Conservation (phyloP, 2,113 vertebrate species). For the Chionodraco myersi region DNA sequence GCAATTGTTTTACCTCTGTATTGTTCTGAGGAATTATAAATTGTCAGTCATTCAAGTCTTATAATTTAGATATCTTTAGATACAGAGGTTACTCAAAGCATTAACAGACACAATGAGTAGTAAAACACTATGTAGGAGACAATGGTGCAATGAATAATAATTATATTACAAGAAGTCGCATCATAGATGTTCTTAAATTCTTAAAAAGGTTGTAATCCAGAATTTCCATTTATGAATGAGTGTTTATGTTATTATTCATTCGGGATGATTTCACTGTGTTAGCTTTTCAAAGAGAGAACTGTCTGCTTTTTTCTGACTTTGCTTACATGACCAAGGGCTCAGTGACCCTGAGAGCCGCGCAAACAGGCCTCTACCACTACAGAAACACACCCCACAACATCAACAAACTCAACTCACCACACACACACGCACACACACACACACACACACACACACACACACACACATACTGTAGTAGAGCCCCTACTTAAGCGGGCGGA, state of each 20-base stretch:
- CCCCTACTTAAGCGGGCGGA: slow-evolving; percentile 55
- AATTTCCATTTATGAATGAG: background rate
- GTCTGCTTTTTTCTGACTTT: slow-evolving; percentile 34
- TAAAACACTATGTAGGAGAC: background rate
- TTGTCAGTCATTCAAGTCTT: background rate
- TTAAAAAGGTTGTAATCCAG: background rate
- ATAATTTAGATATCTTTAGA: background rate
- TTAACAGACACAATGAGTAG: background rate
- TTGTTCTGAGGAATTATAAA: background rate
- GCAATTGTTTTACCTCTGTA: background rate
- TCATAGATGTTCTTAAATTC: too few relatives aligned
- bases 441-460: too few relatives aligned
- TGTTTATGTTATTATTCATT: background rate
- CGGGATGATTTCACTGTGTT: background rate
- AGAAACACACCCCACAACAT: slow-evolving; percentile 20
- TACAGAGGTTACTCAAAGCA: background rate
- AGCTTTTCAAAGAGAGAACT: slow-evolving; percentile 27
- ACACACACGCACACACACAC: too few relatives aligned
- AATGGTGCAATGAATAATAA: background rate
- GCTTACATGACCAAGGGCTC: slow-evolving; percentile 43
- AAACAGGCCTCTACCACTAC: slow-evolving; percentile 41
- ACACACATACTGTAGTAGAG: slow-evolving; percentile 25
- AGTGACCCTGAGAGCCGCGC: slow-evolving; percentile 30
- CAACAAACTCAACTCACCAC: slow-evolving; percentile 11
- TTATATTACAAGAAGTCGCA: background rate